Percentiles rank a stretch among this genome's conserved stretches.
These are phyloP conservation scores for Nerophis ophidion DNA, from an alignment of 2,113 vertebrate genomes.

Conservation along the genomic window DNA sequence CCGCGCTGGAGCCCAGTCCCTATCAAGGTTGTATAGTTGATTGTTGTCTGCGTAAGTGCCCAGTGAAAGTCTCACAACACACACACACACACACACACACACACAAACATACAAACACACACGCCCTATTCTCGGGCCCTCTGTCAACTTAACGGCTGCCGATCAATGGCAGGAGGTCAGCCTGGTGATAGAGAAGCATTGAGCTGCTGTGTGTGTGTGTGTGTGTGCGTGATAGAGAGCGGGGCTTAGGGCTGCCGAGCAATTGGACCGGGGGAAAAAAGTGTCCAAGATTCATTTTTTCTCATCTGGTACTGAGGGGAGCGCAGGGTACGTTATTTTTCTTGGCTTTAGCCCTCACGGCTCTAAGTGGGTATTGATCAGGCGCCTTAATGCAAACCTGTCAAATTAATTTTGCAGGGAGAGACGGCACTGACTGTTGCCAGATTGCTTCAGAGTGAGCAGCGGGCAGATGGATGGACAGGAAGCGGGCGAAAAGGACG, in stretches of 20 bases:
- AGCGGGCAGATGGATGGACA: conserved; percentile 60
- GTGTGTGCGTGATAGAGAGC: conserved; percentile 82
- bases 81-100: conserved; percentile 13
- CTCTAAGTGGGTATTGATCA: conserved; percentile 99
- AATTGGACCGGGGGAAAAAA: conserved; percentile 62
- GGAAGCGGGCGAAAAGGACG: conserved; percentile 57
- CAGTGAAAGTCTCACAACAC: conserved; percentile 71
- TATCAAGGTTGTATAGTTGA: conserved; percentile 78
- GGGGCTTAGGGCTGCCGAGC: conserved; percentile 77
- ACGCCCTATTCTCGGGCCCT: conserved; percentile 75
- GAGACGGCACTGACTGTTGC: conserved; percentile 92
- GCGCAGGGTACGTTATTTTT: conserved; percentile 89
- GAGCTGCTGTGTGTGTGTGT: conserved; percentile 21
- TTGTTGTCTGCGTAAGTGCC: conserved; percentile 86
- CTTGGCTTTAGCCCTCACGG: conserved; percentile 94
- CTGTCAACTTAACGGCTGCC: conserved; percentile 97
- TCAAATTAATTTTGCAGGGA: conserved; percentile 99
- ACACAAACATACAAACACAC: conserved; percentile 15
- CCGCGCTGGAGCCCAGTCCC: conserved; percentile 56
- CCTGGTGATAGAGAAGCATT: conserved; percentile 59
- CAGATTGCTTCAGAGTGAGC: conserved; percentile 92
- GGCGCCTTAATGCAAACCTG: conserved; percentile 99
- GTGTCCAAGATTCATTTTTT: conserved; percentile 99
- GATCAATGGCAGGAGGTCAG: conserved; percentile 98
- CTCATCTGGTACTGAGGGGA: conserved; percentile 80